Conservation (phyloP, 2,797 vertebrate genomes). For the Miichthys miiuy region DNA sequence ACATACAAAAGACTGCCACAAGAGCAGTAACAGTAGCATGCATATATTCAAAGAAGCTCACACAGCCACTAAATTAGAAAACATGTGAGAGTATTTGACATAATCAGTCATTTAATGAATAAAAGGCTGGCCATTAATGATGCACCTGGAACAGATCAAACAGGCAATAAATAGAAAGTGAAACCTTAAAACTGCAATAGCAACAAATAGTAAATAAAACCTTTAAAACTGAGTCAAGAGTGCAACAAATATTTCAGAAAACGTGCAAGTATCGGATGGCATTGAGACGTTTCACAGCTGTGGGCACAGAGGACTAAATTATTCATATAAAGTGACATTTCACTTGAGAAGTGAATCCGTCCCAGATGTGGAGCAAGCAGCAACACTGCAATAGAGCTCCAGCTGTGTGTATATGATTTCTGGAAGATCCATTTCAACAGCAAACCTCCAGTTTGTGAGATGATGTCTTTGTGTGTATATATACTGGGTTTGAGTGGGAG, state of each 20-base stretch:
- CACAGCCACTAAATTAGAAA: not conserved
- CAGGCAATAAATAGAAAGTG: not conserved
- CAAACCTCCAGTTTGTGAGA: conserved; percentile 11
- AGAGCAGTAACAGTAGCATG: not conserved
- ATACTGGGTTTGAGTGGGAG: conserved; percentile 21
- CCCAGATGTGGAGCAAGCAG: conserved; percentile 50
- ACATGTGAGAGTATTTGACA: not conserved
- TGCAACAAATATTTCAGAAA: not conserved
- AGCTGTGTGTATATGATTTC: conserved; percentile 31
- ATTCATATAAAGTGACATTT: conserved; percentile 5
- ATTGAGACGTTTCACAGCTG: conserved; percentile 13
- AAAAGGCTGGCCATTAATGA: not conserved
- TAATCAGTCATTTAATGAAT: not conserved
- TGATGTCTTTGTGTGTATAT: not conserved
- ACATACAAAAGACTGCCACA: not conserved
- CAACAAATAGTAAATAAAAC: not conserved
- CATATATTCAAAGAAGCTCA: not conserved
- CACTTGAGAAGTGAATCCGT: conserved; percentile 20
- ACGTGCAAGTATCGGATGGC: not conserved
- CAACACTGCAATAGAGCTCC: not conserved
- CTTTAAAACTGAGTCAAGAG: not conserved
- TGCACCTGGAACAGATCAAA: not conserved
- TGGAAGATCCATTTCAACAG: conserved; percentile 16
- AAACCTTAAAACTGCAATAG: not conserved
- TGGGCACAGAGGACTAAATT: not conserved